Percentiles rank a stretch among this genome's conserved stretches.
phyloP scores from a whole-genome alignment of 2,888 invertebrate species.

The Melangyna quadrimaculata region DNA sequence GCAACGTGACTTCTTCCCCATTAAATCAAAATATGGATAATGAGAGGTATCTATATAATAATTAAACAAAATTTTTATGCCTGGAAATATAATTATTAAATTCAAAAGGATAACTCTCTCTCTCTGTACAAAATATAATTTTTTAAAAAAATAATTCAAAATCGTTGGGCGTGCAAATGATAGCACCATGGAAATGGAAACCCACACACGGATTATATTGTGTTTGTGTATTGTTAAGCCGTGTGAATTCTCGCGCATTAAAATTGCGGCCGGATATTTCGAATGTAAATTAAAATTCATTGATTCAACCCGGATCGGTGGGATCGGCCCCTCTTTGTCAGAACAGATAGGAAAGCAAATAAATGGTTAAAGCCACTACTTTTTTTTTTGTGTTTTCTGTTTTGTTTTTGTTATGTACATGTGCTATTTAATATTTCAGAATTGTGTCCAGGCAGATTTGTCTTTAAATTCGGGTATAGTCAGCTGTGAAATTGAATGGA shows the following conservation, averaged over 20 bases:
- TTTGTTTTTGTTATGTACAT: not conserved
- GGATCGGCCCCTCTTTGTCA: not conserved
- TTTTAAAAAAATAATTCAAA: not conserved
- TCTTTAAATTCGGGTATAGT: conserved; percentile 31
- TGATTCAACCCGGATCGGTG: conserved; percentile 7
- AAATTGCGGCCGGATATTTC: conserved; percentile 51
- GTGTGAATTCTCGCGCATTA: conserved; percentile 62
- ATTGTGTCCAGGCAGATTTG: not conserved
- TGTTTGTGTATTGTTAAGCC: conserved; percentile 49
- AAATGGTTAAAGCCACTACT: conserved; percentile 21
- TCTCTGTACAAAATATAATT: not conserved
- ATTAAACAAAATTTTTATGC: no score
- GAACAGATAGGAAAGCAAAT: conserved; percentile 34
- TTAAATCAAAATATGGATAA: no score
- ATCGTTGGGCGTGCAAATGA: conserved; percentile 26
- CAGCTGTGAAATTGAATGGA: conserved; percentile 37
- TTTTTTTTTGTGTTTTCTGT: not conserved
- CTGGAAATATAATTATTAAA: not conserved
- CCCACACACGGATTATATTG: conserved; percentile 40
- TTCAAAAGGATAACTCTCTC: not conserved
- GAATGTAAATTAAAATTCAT: conserved; percentile 61
- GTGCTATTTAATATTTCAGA: not conserved
- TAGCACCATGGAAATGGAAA: conserved; percentile 27
- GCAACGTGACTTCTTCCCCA: no score
- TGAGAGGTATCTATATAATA: no score